Evolutionary conservation across 1,140 invertebrate genomes (phyloP).

Genomic region (Ylistrum balloti): DNA sequence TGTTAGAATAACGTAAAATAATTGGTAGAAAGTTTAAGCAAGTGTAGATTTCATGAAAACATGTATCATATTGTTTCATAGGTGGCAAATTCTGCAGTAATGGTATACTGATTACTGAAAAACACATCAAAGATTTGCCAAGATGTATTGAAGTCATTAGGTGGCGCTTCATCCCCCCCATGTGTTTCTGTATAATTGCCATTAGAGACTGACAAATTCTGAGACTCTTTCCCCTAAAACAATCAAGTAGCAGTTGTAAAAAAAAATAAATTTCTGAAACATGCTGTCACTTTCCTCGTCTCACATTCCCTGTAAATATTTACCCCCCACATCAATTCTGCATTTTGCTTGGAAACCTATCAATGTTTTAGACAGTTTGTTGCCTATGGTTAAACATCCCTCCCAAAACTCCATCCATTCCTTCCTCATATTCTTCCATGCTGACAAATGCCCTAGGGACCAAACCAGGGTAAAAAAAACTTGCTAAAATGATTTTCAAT

Average conservation of each 20-base stretch:
- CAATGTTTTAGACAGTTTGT: conserved; percentile 24
- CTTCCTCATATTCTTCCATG: neutral
- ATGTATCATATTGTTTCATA: no score
- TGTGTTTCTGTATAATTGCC: no score
- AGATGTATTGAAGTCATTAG: no score
- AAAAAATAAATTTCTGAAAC: neutral
- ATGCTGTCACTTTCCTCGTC: conserved; percentile 1
- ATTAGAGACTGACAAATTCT: neutral
- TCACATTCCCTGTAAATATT: neutral
- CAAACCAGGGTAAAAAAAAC: neutral
- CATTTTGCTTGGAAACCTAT: neutral
- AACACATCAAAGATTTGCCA: no score
- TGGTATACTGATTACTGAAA: no score
- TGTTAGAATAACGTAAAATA: no score
- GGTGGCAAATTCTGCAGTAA: no score
- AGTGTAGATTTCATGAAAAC: no score
- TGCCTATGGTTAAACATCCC: neutral
- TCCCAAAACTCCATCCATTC: conserved; percentile 9
- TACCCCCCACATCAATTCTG: neutral
- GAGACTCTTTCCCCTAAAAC: neutral
- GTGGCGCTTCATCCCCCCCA: no score
- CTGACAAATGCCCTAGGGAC: neutral
- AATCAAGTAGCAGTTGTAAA: neutral
- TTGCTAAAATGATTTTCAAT: neutral
- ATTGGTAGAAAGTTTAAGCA: no score